Base-by-base conservation (phyloP, 2,888 invertebrate species). In the Cheilosia pagana region DNA sequence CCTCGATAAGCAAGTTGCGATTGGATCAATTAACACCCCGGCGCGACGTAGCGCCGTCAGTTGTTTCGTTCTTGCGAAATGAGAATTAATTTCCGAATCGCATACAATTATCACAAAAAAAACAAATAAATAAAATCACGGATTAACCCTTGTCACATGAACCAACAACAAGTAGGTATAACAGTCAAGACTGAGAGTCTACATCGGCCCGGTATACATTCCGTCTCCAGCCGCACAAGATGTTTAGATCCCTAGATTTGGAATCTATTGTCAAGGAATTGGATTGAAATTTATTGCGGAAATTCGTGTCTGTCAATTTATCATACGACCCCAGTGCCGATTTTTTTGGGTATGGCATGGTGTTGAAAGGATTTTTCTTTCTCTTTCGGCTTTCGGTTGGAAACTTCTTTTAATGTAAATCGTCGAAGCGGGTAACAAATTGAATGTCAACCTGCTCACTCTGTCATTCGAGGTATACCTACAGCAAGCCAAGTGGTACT, bases 251-350 rank as follows among this genome's bases (percentile, higher is more conserved):
- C 77, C 67, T 60, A 55, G 79, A 63, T 79, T 83, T 74, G 83
- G 63, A 70, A 59, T 83, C 68, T 62, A 70, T 78, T 83, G 83
- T 83, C 74, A 79, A 82, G 68, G 59, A 65, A 83, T 82, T 25
- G 62, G 48, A 50, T 60, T 31, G 74, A 74, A 68, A 83, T 83
- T 83, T 83, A 83, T 83, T 74, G 72, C 68, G 31, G 48, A 74
- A 83, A 78, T 63, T 83, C 79, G 79, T 79, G 74, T 63, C 68
- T 79, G 83, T 78, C 83, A 83, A 59, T 63, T 78, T 68, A 78
- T 57, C 35, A 67, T 50, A 67, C 39, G 62, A 50, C 55, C 21
- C 52, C 28, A 8, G 28, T 28, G 8, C 8, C 8, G 28, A 2
- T 28, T 28, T 28, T 28, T 28, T 28, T 28, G 8, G 28, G 28